Base-by-base conservation (phyloP, 2,113 vertebrate species). In the Pelmatolapia mariae region DNA sequence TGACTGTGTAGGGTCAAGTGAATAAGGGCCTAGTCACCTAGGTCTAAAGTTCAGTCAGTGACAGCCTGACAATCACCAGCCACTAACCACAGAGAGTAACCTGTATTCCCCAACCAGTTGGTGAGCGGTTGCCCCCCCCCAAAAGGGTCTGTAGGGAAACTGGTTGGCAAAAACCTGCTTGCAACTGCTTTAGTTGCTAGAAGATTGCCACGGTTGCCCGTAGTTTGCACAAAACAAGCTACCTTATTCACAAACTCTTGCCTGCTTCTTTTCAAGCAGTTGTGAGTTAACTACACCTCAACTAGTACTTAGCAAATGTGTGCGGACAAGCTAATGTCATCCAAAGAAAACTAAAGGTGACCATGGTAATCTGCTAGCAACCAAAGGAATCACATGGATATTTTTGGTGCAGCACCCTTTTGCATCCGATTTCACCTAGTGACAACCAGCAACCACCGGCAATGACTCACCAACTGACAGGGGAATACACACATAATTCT, bases 181-280 rank as follows among this genome's bases (percentile, higher is more conserved):
- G 26, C 8, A 61, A 61, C 26, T 61, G 26, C 57, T 19, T 33
- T 33, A 61, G 57, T 61, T 61, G 57, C 16, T 61, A 61, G 16
- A 61, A 3, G 57, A 61, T 7, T 61, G 5, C 5, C 0, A 3
- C 16, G 1, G 5, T 61, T 0, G 57, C 29, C 57, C 1, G 1
- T 10, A 3, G 29, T 61, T 61, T 61, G 57, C 57, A 61, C 57
- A 61, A 19, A 33, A 61, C 57, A 19, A 61, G 5, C 57, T 0
- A 33, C 9, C 0, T 33, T 61, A 61, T 61, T 29, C 29, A 33
- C 29, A 61, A 33, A 61, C 16, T 61, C 29, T 33, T 33, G 16
- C 9, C 57, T 61, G 29, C 16, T 61, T 61, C 29, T 61, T 33
- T 61, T 61, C 57, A 19, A 61, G 2, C 0, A 33, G 29, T 33